Base-by-base conservation (phyloP, 2,797 vertebrate genomes). In the Gallinago nigripennis region DNA sequence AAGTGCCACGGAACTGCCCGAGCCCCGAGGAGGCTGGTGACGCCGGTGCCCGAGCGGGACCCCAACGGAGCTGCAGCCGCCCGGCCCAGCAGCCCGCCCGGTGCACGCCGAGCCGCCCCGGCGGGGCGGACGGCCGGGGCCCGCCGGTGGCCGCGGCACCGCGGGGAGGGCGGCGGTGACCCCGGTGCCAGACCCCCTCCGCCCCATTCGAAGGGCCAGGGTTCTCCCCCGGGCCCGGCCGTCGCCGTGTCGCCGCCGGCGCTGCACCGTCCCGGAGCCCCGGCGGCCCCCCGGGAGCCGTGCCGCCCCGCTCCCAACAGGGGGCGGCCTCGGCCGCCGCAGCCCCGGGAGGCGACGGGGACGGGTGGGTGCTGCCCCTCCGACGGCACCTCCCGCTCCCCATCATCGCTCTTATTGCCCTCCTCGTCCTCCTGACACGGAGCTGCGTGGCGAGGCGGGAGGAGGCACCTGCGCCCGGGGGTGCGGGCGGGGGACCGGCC, bases 281-380 rank as follows among this genome's bases (percentile, higher is more conserved):
- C 45, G 31, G 72, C 33, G n/a, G 51, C 10, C 86, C 48, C 37
- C 25, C 14, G 60, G 58, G 41, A 68, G 90, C 77, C 60, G 12
- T 88, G 70, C 46, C 28, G n/a, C 19, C 33, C 12, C 77, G 64
- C 61, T 80, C 56, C 96, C 97, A 77, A 95, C 50, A 97, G 97
- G 96, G 97, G 97, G 97, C 97, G 86, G 90, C 73, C 95, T 41
- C 45, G 61, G 64, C 41, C 86, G 51, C 53, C 15, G 80, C 80
- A 85, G 72, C 54, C 45, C 30, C 37, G 39, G 27, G 31, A n/a
- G 35, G 53, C n/a, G 19, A 9, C 48, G 35, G 80, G 65, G 58
- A 11, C 68, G 39, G 45, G 54, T 30, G 56, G 37, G 53, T 33
- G 33, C 70, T 31, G 82, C 85, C 76, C 76, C 56, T 31, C 90